These are phyloP conservation scores for Ectemnius lituratus DNA, from an alignment of 2,888 invertebrate genomes.

Conservation along the genomic window DNA sequence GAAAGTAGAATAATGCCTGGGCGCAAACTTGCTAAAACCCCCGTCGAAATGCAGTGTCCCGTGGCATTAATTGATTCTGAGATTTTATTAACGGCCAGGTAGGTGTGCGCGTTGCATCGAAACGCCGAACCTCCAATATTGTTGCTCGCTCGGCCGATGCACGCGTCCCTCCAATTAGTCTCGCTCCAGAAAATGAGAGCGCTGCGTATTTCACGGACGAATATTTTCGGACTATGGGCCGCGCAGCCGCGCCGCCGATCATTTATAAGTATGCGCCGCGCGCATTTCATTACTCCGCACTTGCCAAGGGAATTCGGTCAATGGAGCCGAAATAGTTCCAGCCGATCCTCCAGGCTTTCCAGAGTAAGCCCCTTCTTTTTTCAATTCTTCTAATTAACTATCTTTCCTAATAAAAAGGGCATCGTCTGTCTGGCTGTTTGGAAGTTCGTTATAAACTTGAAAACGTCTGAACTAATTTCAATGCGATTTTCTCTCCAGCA, in stretches of 20 bases:
- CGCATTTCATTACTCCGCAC: not conserved
- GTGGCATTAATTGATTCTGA: not conserved
- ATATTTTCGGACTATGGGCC: conserved; percentile 21
- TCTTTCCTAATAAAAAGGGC: too few species aligned
- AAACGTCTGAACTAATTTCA: too few species aligned
- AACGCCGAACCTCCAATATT: conserved; percentile 39
- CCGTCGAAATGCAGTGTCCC: too few species aligned
- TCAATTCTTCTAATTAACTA: too few species aligned
- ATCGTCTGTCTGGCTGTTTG: too few species aligned
- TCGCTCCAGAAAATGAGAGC: conserved; percentile 40
- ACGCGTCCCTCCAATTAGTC: conserved; percentile 38
- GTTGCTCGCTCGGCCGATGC: conserved; percentile 21
- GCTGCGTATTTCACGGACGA: conserved; percentile 19
- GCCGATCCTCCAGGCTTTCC: not conserved
- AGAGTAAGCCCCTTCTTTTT: too few species aligned
- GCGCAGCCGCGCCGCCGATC: not conserved
- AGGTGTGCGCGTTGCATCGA: conserved; percentile 12
- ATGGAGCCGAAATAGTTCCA: not conserved
- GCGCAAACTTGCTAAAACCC: too few species aligned
- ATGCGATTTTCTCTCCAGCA: too few species aligned
- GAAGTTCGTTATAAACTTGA: too few species aligned
- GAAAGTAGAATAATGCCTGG: too few species aligned
- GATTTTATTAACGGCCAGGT: conserved; percentile 40
- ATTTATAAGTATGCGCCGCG: not conserved
- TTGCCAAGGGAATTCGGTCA: not conserved